Base-by-base conservation (phyloP, 92 coral and sea anemone genomes). In the Bergia puertoricense region DNA sequence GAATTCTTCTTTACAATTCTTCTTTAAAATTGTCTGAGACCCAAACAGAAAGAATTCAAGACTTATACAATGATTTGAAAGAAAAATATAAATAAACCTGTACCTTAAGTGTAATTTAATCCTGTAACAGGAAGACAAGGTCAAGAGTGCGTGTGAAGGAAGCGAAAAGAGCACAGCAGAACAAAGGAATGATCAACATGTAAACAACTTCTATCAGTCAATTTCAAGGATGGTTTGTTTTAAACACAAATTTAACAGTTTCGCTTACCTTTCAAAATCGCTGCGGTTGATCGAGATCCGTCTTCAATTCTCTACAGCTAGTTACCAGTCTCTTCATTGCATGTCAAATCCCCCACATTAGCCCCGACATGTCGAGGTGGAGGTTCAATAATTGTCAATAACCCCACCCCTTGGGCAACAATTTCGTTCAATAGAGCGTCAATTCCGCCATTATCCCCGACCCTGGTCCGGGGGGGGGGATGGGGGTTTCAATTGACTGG, bases 301-400 rank as follows among this genome's bases (percentile, higher is more conserved):
- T 68, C 36, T 68, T 68, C 74, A 68, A n/a, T 68, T 68, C 74
- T 62, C 22, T 62, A 62, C 69, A 62, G 69, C 69, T 62, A 62
- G 69, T 68, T 68, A 68, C 74, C 40, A 68, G 74, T 5, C 74
- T 68, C 1, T 69, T 69, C 74, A 3, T n/a, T 69, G 74, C 74
- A 69, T 69, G 74, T 43, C 81, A 77, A 77, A 43, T 77, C 56
- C 62, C 36, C 81, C 81, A 77, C 39, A 22, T 77, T 77, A 20
- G 81, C 56, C 81, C 56, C 62, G 37, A 45, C 81, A 45, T 77
- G 81, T 77, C 3, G 81, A 77, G 81, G 81, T 77, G 23, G 56
- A 56, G 81, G 0, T 77, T 45, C 81, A 45, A 77, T 77, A 77
- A 20, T 18, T 77, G 81, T 44, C 81, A 77, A 77, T 45, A 77